A percentile compares a stretch with the other conserved stretches of the same genome.
Conservation (phyloP, 1,140 invertebrate genomes). For the Hyposmocoma kahamanoa region DNA sequence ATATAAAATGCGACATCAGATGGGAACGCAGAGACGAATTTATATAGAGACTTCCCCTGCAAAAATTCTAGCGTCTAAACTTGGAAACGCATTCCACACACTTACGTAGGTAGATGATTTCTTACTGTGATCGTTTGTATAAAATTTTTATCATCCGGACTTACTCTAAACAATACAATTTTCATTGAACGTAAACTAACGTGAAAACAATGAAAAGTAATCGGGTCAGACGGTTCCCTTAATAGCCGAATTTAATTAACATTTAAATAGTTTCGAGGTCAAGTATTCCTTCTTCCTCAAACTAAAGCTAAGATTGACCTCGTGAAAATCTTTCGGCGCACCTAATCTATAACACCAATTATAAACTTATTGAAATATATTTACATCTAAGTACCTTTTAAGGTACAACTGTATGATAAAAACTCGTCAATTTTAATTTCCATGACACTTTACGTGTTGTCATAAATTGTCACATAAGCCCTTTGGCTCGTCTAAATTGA, state of each 20-base stretch:
- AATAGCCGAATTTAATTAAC: no score
- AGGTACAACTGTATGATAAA: slow-evolving; percentile 25
- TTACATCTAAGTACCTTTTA: slow-evolving; percentile 15
- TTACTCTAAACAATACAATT: no score
- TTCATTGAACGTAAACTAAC: no score
- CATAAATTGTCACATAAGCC: background rate
- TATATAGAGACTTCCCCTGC: slow-evolving; percentile 1
- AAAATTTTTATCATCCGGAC: slow-evolving; percentile 3
- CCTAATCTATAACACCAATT: background rate
- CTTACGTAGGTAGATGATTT: slow-evolving; percentile 66
- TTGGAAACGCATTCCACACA: slow-evolving; percentile 59
- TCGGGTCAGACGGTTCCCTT: no score
- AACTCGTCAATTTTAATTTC: slow-evolving; percentile 46
- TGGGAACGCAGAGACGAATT: background rate
- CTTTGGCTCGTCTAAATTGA: no score
- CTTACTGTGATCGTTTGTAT: slow-evolving; percentile 65
- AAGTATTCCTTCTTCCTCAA: no score
- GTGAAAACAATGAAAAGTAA: no score
- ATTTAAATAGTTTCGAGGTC: no score
- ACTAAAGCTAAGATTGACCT: background rate
- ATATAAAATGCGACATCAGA: background rate
- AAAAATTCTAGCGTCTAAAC: slow-evolving; percentile 18
- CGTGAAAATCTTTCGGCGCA: background rate
- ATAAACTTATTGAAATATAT: slow-evolving; percentile 1
- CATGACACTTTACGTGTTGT: slow-evolving; percentile 20